These are phyloP conservation scores for Lordiphosa collinella DNA, from an alignment of 1,140 invertebrate genomes.

Conservation along the genomic window DNA sequence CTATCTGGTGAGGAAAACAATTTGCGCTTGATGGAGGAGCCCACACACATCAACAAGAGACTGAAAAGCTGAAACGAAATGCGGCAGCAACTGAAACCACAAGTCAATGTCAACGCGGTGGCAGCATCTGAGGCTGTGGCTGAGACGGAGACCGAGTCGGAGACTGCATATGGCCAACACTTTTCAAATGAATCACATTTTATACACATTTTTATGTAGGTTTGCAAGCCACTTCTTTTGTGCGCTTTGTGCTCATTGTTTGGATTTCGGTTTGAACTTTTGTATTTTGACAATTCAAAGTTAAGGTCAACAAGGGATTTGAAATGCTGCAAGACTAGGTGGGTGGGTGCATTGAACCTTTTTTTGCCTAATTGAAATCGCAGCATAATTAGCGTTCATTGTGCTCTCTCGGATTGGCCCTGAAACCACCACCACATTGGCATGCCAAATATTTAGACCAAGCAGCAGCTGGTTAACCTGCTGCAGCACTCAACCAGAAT, in stretches of 20 bases:
- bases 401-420: conserved; percentile 50
- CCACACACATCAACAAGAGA: conserved; percentile 50
- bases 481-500: conserved; percentile 74
- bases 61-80: conserved; percentile 36
- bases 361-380: conserved; percentile 31
- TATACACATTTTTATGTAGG: conserved; percentile 27
- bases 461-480: conserved; percentile 20
- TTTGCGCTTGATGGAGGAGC: conserved; percentile 40
- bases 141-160: conserved; percentile 2
- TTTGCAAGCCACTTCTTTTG: conserved; percentile 46
- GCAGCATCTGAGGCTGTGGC: conserved; percentile 33
- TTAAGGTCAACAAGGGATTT: conserved; percentile 77
- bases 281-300: conserved; percentile 76
- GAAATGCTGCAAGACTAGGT: conserved; percentile 58
- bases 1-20: conserved; percentile 50
- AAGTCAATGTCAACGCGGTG: conserved; percentile 72
- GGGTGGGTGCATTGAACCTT: conserved; percentile 58
- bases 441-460: conserved; percentile 11
- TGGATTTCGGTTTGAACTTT: conserved; percentile 56
- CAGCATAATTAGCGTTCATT: conserved; percentile 73
- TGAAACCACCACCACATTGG: conserved; percentile 33
- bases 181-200: conserved; percentile 43
- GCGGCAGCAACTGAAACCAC: conserved; percentile 66
- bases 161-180: conserved; percentile 32
- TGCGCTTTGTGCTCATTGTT: conserved; percentile 37